Base-by-base conservation (phyloP, 2,888 invertebrate species). In the Rapana venosa region DNA sequence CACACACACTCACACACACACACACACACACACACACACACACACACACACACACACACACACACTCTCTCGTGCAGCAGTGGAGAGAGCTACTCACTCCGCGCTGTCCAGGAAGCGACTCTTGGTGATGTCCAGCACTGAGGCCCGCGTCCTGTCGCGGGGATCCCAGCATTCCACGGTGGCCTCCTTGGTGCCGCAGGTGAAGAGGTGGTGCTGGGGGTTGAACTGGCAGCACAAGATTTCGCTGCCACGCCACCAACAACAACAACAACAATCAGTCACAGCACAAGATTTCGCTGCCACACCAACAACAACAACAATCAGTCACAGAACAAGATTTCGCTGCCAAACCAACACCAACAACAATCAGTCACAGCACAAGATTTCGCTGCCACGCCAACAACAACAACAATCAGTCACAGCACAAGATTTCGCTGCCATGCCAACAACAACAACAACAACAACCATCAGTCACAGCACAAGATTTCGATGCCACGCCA, bases 91-190 rank as follows among this genome's bases (percentile, higher is more conserved):
- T n/a, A 77, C 96, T 96, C 96, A 97, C 97, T 97, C 96, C 91
- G 97, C 96, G 93, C 97, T 97, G 93, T 97, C 97, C 87, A 97
- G 96, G 36, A 97, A 96, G 92, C 97, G 97, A 94, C 97, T 97
- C 87, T 97, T 96, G 11, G 98, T 98, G 96, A 98, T 98, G 96
- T 99, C 99, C 36, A 99, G 96, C 32, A 97, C 97, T 15, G 98
- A 98, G 92, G 98, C 98, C 95, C 97, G 97, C 61, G 97, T 97
- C 93, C 98, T 97, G 5, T 97, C 97, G 91, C 99, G 97, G 20
- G 99, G 98, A 96, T 99, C 99, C 99, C 99, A 99, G 6, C 99
- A 99, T 96, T 99, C 99, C 0, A 99, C 97, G 93, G 97, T 97
- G 0, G 99, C 99, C 95, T 98, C 98, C 94, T 97, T 97, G 22